Evolutionary conservation across 2,113 vertebrate species (phyloP).

Genomic region (Channa argus): DNA sequence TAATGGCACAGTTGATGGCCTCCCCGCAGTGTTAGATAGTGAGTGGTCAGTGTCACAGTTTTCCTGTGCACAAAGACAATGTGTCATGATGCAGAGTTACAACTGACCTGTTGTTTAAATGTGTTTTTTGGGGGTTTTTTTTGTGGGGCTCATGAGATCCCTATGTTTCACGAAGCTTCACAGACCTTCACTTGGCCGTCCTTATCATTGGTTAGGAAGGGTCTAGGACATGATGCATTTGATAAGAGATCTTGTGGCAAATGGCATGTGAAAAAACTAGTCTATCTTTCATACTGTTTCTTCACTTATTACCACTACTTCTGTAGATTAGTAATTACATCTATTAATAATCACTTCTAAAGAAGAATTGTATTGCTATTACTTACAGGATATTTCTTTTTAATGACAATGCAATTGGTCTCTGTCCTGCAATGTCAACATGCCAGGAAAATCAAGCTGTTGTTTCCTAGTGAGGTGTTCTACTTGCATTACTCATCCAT

Average conservation of each 20-base stretch:
- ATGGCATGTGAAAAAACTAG: neutral
- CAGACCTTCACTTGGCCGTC: neutral
- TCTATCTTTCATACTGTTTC: no score
- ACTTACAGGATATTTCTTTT: no score
- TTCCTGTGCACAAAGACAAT: conserved; percentile 47
- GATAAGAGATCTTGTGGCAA: neutral
- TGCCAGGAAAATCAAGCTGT: no score
- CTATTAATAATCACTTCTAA: no score
- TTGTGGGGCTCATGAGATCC: conserved; percentile 25
- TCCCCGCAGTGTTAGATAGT: conserved; percentile 21
- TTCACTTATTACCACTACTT: no score
- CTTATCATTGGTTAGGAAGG: conserved; percentile 1
- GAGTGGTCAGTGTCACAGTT: conserved; percentile 42
- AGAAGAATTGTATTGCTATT: no score
- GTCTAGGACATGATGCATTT: neutral
- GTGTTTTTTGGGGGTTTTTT: neutral
- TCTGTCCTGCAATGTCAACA: no score
- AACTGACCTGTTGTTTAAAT: conserved; percentile 33
- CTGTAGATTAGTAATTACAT: neutral
- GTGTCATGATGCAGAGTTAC: conserved; percentile 37
- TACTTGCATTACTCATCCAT: no score
- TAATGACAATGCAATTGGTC: no score
- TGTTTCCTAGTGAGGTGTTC: no score
- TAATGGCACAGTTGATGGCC: conserved; percentile 36
- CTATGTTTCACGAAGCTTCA: no score